Conservation (phyloP, 2,797 vertebrate species). For the Trachurus trachurus region DNA sequence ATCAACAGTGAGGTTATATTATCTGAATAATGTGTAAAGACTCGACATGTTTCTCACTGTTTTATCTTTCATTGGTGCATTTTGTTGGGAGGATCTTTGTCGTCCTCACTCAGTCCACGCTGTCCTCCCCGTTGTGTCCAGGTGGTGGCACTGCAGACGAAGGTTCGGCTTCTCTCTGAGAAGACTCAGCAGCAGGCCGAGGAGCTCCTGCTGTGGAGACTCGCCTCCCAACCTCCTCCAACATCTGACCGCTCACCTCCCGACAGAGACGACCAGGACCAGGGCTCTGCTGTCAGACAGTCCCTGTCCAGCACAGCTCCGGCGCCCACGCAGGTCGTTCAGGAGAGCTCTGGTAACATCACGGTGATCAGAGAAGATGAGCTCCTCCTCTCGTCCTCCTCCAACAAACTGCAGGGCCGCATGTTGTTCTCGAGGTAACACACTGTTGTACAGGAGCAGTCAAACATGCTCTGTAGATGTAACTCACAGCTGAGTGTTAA, state of each 20-base stretch:
- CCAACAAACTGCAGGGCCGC: conserved; percentile 67
- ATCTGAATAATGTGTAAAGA: neutral
- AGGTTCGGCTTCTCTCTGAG: conserved; percentile 72
- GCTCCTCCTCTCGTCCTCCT: conserved; percentile 80
- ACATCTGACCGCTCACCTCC: conserved; percentile 38
- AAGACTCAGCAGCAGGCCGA: conserved; percentile 78
- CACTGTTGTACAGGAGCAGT: neutral
- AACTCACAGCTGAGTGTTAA: neutral
- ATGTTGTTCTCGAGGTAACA: conserved; percentile 80
- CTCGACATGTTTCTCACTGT: neutral
- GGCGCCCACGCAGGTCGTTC: conserved; percentile 8
- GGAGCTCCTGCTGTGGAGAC: conserved; percentile 83
- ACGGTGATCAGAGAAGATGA: conserved; percentile 82
- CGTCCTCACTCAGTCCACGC: neutral
- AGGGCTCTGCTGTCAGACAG: conserved; percentile 11
- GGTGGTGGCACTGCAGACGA: conserved; percentile 80
- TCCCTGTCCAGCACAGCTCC: conserved; percentile 29
- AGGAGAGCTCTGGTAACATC: conserved; percentile 48
- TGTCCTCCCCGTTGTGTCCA: conserved; percentile 59
- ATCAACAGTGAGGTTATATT: neutral
- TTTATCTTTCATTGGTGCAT: neutral
- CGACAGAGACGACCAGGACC: conserved; percentile 28
- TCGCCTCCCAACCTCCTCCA: conserved; percentile 65
- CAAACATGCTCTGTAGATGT: neutral
- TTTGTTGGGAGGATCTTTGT: neutral